Base-by-base conservation (phyloP, 2,888 invertebrate genomes). In the Ectemnius cavifrons region DNA sequence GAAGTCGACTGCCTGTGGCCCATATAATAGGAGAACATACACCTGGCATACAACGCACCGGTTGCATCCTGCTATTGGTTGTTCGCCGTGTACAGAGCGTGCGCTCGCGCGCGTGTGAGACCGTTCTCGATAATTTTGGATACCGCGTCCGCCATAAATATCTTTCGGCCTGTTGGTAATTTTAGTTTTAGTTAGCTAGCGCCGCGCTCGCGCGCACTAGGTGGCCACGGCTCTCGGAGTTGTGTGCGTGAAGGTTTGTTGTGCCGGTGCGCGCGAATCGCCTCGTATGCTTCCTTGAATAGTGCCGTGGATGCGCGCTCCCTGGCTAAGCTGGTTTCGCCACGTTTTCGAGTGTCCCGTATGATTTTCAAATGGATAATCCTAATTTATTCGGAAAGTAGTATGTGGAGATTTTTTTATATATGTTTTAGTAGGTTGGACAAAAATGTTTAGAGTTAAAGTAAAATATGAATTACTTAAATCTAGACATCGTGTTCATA, bases 51-150 rank as follows among this genome's bases (percentile, higher is more conserved):
- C 63, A 63, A 67, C 75, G 77, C 78, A 71, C 71, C 64, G 78
- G 67, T 78, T 75, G 78, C 78, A 73, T 71, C 69, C 37, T 75
- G 72, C 70, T 79, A 78, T 79, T 75, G 78, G 79, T 78, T 78
- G 68, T 37, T 37, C 37, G 8, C 8, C 11, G 2, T 37, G 11
- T 37, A 37, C 37, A 37, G 37, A 37, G 28, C 28, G 28, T 0
- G 28, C 28, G 28, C 8, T 2, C 5, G 37, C 37, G 37, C 5
- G 37, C 37, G 37, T 6, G 3, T 6, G 3, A 8, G 8, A 8
- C 37, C 37, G 78, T 69, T 75, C 67, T 71, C 79, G 75, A 78
- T 79, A 78, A 79, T 79, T 79, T 79, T 78, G 78, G 79, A 78
- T 73, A 69, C 68, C 73, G 71, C 67, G 37, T 11, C 67, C 68